Percentiles rank a stretch among this genome's conserved stretches.
phyloP scores from a whole-genome alignment of 2,888 invertebrate genomes.

The Dendrolimus pini region DNA sequence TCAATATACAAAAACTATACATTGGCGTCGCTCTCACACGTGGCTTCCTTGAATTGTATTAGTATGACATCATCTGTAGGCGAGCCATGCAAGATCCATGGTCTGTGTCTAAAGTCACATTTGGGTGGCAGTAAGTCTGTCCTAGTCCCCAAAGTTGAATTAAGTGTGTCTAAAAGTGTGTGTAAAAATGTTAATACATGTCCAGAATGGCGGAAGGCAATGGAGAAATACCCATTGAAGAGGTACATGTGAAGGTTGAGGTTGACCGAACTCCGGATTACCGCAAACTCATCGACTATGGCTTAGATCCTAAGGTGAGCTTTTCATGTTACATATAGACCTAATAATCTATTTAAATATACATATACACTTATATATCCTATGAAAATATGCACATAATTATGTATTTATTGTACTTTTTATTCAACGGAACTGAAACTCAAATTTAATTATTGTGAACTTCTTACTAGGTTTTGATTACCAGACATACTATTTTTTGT shows the following conservation, averaged over 20 bases:
- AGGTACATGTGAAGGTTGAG: slow-evolving; percentile 81
- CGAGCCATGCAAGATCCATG: slow-evolving; percentile 41
- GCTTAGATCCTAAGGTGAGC: slow-evolving; percentile 92
- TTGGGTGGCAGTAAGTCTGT: slow-evolving; percentile 24
- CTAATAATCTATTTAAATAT: too few relatives aligned
- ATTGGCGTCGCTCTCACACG: slow-evolving; percentile 46
- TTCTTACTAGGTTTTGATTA: too few relatives aligned
- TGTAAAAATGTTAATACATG: slow-evolving; percentile 61
- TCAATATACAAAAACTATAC: slow-evolving; percentile 16
- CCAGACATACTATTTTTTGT: too few relatives aligned
- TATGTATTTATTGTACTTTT: too few relatives aligned
- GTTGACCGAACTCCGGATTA: slow-evolving; percentile 91
- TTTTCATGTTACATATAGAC: slow-evolving; percentile 1
- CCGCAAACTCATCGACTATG: slow-evolving; percentile 95
- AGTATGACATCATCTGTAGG: slow-evolving; percentile 65
- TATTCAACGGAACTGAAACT: too few relatives aligned
- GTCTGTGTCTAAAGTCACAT: slow-evolving; percentile 24
- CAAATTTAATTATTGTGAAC: too few relatives aligned
- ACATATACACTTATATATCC: too few relatives aligned
- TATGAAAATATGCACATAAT: too few relatives aligned
- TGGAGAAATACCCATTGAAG: slow-evolving; percentile 88
- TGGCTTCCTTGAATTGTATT: slow-evolving; percentile 60
- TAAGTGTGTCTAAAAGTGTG: slow-evolving; percentile 47
- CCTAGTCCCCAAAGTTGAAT: slow-evolving; percentile 17
- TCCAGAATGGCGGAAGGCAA: slow-evolving; percentile 91